Evolutionary conservation across 2,113 vertebrate genomes (phyloP).

Genomic region (Bujurquina vittata): DNA sequence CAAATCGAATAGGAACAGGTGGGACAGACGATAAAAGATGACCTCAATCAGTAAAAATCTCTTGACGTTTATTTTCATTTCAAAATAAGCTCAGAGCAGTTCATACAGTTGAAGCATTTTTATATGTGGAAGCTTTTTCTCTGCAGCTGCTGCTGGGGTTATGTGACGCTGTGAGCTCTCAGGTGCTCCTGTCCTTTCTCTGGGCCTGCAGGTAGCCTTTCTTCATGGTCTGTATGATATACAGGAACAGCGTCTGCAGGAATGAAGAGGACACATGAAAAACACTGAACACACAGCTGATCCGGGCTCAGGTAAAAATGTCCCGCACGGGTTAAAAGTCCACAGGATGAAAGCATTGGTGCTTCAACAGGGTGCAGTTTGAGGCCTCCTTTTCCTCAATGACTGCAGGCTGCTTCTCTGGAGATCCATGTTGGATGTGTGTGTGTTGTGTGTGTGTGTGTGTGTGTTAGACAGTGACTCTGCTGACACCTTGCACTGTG

Average conservation of each 20-base stretch:
- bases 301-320: background rate
- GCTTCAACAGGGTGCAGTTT: too few species aligned
- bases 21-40: background rate
- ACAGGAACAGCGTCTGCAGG: background rate
- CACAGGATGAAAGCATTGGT: too few species aligned
- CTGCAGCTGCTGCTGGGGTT: background rate
- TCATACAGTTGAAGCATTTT: background rate
- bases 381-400: too few species aligned
- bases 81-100: background rate
- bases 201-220: conserved; percentile 3
- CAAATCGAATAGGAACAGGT: background rate
- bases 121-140: background rate
- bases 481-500: too few species aligned
- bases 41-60: background rate
- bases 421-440: too few species aligned
- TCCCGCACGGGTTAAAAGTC: too few species aligned
- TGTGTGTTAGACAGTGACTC: too few species aligned
- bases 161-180: background rate
- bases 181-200: background rate
- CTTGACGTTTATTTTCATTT: background rate
- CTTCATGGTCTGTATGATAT: conserved; percentile 1
- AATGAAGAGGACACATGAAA: background rate
- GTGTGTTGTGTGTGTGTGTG: too few species aligned
- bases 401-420: too few species aligned
- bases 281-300: background rate